These are phyloP conservation scores for Rallus crepitans DNA, from an alignment of 2,797 vertebrate species.

Conservation along the genomic window DNA sequence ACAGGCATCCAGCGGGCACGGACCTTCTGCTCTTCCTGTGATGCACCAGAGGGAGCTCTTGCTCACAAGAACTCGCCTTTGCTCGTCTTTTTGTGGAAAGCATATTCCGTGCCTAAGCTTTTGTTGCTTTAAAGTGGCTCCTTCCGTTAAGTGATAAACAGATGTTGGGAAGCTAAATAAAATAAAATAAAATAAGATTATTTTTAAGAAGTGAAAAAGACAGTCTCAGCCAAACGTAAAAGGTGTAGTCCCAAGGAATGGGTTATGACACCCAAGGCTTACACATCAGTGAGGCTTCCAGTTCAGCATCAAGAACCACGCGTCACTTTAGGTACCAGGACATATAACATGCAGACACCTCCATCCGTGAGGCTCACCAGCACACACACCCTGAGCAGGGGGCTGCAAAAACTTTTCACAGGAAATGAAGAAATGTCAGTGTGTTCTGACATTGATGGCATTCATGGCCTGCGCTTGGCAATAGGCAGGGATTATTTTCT, in stretches of 20 bases:
- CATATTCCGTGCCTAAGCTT: accelerated
- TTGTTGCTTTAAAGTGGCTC: neutral
- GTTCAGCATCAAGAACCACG: neutral
- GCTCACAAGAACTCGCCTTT: neutral
- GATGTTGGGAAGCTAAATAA: neutral
- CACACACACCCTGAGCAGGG: neutral
- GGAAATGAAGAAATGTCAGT: neutral
- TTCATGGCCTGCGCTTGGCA: neutral
- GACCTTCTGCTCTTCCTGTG: neutral
- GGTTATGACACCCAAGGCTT: neutral
- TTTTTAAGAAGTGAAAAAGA: neutral
- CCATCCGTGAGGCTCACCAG: neutral
- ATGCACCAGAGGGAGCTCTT: conserved; percentile 57
- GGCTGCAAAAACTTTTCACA: neutral
- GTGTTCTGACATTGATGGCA: accelerated
- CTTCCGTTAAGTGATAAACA: neutral
- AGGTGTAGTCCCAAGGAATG: neutral
- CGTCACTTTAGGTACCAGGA: accelerated
- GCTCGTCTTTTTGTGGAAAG: neutral
- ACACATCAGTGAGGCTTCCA: accelerated
- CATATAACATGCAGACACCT: accelerated
- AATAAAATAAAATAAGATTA: no score
- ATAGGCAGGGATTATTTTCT: neutral
- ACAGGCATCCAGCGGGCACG: accelerated
- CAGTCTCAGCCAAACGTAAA: neutral